Evolutionary conservation across 2,797 vertebrate species (phyloP).

Genomic region (Amblyraja radiata): DNA sequence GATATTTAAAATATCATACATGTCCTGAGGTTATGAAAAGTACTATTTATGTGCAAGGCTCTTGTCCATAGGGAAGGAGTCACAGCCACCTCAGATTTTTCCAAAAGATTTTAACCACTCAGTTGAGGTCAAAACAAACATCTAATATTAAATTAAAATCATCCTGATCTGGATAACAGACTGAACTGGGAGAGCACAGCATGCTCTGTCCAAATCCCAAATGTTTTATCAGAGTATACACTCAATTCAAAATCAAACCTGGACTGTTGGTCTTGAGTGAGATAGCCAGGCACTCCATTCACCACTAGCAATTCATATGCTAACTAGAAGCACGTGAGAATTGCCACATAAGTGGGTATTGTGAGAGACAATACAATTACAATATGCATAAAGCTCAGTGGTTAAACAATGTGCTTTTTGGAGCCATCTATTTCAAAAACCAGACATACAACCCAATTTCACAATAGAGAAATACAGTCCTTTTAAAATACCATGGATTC

Average conservation of each 20-base stretch:
- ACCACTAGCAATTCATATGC: background rate
- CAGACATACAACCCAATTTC: background rate
- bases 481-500: slow-evolving; percentile 2
- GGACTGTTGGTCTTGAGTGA: too few relatives aligned
- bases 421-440: background rate
- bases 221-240: too few relatives aligned
- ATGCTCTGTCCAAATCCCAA: too few relatives aligned
- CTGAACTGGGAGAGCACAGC: too few relatives aligned
- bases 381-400: too few relatives aligned
- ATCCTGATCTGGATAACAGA: too few relatives aligned
- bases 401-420: background rate
- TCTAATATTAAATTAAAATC: too few relatives aligned
- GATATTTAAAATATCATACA: too few relatives aligned
- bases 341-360: too few relatives aligned
- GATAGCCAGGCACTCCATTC: background rate
- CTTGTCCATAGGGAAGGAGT: background rate
- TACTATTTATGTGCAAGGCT: background rate
- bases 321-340: background rate
- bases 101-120: background rate
- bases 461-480: background rate
- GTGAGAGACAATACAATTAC: too few relatives aligned
- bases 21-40: too few relatives aligned
- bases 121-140: background rate
- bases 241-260: too few relatives aligned
- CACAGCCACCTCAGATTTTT: background rate